A percentile compares a stretch with the other conserved stretches of the same genome.
phyloP scores from a whole-genome alignment of 2,113 vertebrate genomes.

The Sarotherodon lohbergeri region DNA sequence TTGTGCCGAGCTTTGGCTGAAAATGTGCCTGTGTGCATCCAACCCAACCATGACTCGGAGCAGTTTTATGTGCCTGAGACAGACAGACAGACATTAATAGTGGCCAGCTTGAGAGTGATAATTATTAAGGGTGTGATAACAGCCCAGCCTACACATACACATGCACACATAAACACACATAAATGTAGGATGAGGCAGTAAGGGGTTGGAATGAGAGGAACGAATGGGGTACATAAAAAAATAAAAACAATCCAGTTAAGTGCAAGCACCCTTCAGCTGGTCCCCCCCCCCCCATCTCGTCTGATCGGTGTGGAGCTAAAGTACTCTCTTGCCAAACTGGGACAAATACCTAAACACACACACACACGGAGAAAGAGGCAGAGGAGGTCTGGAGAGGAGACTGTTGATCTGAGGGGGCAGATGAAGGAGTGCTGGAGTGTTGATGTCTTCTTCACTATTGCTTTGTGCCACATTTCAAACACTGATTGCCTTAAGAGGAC shows the following conservation, averaged over 20 bases:
- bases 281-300: slow-evolving; percentile 27
- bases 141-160: not conserved
- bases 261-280: slow-evolving; percentile 57
- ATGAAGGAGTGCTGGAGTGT: slow-evolving; percentile 60
- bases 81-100: slow-evolving; percentile 41
- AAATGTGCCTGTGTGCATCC: not conserved
- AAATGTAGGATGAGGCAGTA: slow-evolving; percentile 17
- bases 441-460: slow-evolving; percentile 61
- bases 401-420: slow-evolving; percentile 56
- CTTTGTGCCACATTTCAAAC: slow-evolving; percentile 67
- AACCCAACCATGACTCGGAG: not conserved
- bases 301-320: slow-evolving; percentile 34
- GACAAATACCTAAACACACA: slow-evolving; percentile 40
- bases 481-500: slow-evolving; percentile 67
- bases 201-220: slow-evolving; percentile 41
- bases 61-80: slow-evolving; percentile 31
- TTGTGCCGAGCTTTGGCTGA: not conserved
- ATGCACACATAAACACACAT: slow-evolving; percentile 6
- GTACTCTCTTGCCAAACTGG: slow-evolving; percentile 56
- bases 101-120: slow-evolving; percentile 41
- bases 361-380: not conserved
- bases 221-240: slow-evolving; percentile 42
- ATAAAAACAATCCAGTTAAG: slow-evolving; percentile 64
- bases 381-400: slow-evolving; percentile 39
- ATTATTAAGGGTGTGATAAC: slow-evolving; percentile 51